Evolutionary conservation across 1,140 invertebrate genomes (phyloP).

Genomic region (Gonioctena quinquepunctata): DNA sequence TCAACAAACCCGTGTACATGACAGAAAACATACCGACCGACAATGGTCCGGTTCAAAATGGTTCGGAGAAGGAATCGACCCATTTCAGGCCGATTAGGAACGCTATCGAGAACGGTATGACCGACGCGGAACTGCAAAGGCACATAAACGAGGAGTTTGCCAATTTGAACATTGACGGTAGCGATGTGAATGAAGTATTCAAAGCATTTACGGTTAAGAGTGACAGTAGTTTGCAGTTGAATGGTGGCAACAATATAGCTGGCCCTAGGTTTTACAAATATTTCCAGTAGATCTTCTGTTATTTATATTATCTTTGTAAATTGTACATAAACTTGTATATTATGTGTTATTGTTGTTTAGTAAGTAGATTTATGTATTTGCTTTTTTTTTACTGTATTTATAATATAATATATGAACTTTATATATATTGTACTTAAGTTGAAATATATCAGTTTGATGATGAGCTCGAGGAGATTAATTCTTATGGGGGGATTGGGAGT

Average conservation of each 20-base stretch:
- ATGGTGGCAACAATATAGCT: conserved; percentile 22
- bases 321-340: conserved; percentile 28
- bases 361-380: conserved; percentile 16
- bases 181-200: conserved; percentile 28
- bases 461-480: no score
- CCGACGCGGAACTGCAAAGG: conserved; percentile 40
- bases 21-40: conserved; percentile 24
- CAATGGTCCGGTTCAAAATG: not conserved
- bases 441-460: conserved; percentile 4
- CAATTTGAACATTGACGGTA: conserved; percentile 34
- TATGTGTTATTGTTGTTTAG: conserved; percentile 24
- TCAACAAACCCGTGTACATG: conserved; percentile 47
- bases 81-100: not conserved
- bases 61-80: conserved; percentile 16
- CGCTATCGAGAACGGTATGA: conserved; percentile 1
- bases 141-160: conserved; percentile 49
- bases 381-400: conserved; percentile 17
- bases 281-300: conserved; percentile 33
- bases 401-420: conserved; percentile 1
- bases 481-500: no score
- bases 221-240: conserved; percentile 5
- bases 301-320: conserved; percentile 21
- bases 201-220: conserved; percentile 30
- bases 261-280: conserved; percentile 44
- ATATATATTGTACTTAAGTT: conserved; percentile 20